A percentile compares a stretch with the other conserved stretches of the same genome.
These are phyloP conservation scores for Crocallis elinguaria DNA, from an alignment of 2,888 invertebrate genomes.

Conservation along the genomic window DNA sequence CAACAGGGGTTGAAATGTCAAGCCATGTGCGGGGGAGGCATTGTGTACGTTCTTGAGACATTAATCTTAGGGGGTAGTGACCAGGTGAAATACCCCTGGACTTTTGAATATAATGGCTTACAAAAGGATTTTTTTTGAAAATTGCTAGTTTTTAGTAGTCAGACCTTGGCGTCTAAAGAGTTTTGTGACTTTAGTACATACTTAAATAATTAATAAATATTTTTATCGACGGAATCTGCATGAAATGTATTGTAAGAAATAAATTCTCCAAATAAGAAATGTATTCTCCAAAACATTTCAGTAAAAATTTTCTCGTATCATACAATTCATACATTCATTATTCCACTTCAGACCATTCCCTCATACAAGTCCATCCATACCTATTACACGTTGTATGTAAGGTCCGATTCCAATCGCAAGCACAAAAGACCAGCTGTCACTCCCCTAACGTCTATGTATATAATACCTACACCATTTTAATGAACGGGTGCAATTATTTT, in stretches of 20 bases:
- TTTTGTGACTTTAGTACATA: neutral
- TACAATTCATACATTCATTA: too few species aligned
- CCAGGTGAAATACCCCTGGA: constrained; percentile 68
- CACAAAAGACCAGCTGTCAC: constrained; percentile 21
- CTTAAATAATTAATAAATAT: neutral
- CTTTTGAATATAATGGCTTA: constrained; percentile 30
- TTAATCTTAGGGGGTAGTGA: constrained; percentile 74
- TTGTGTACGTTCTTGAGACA: constrained; percentile 70
- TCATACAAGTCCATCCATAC: constrained; percentile 1
- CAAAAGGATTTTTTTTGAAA: constrained; percentile 22
- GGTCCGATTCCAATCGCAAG: constrained; percentile 9
- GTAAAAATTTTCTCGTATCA: neutral
- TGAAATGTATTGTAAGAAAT: too few species aligned
- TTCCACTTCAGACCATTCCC: neutral
- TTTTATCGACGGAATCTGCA: too few species aligned
- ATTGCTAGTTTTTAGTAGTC: constrained; percentile 18
- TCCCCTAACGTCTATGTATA: constrained; percentile 7
- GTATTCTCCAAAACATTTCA: too few species aligned
- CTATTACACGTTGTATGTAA: neutral
- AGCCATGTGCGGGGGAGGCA: constrained; percentile 76
- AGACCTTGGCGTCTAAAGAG: neutral
- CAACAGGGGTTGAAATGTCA: constrained; percentile 69
- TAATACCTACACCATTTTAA: constrained; percentile 3
- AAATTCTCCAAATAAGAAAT: too few species aligned
- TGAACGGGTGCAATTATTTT: constrained; percentile 4